A percentile compares a stretch with the other conserved stretches of the same genome.
These are phyloP conservation scores for Sebastiscus albofasciatus DNA, from an alignment of 2,797 vertebrate species.

Conservation along the genomic window DNA sequence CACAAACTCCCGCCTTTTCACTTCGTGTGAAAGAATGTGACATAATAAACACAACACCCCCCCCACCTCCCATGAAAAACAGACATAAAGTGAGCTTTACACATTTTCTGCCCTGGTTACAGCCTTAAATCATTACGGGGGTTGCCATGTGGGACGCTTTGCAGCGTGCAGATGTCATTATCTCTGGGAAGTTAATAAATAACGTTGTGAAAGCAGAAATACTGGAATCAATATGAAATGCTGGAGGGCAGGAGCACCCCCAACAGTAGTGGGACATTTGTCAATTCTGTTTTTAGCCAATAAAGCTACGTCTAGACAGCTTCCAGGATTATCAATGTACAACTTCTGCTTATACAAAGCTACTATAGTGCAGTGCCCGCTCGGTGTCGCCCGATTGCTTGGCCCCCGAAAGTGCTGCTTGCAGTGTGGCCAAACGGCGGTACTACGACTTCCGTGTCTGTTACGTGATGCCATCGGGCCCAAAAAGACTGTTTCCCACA, in stretches of 20 bases:
- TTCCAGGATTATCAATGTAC: neutral
- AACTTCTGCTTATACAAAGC: neutral
- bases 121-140: conserved; percentile 53
- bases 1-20: conserved; percentile 75
- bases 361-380: neutral
- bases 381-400: no score
- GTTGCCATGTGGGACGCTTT: conserved; percentile 44
- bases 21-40: conserved; percentile 82
- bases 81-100: conserved; percentile 71
- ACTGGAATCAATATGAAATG: conserved; percentile 55
- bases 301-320: neutral
- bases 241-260: conserved; percentile 31
- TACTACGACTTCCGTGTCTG: no score
- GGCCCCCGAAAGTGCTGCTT: no score
- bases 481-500: no score
- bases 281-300: neutral
- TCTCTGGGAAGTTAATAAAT: conserved; percentile 55
- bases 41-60: conserved; percentile 71
- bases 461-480: no score
- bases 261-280: conserved; percentile 24
- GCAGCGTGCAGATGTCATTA: conserved; percentile 30
- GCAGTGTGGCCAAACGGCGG: no score
- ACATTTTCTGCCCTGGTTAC: conserved; percentile 74
- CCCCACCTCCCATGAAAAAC: conserved; percentile 44
- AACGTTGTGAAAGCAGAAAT: conserved; percentile 29